Evolutionary conservation across 2,113 vertebrate species (phyloP).

Genomic region (Platichthys flesus): DNA sequence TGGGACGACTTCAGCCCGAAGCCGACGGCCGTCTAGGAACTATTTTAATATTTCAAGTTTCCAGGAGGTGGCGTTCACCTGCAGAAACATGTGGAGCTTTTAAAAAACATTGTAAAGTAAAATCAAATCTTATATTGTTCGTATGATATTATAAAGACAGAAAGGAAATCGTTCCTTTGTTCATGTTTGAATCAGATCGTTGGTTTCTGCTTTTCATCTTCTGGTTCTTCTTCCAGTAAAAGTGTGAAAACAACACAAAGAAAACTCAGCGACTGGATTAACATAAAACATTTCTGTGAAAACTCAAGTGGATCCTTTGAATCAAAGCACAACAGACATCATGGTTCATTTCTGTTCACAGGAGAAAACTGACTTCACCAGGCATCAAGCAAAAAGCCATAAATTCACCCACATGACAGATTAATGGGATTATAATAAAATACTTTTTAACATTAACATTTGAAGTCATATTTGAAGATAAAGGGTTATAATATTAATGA

Average conservation of each 20-base stretch:
- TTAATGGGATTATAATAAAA: too few species aligned
- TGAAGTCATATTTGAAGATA: too few species aligned
- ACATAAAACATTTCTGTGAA: too few species aligned
- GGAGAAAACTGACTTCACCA: neutral
- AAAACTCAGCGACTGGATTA: too few species aligned
- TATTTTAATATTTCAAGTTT: slow-evolving; percentile 60
- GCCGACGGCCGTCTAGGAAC: slow-evolving; percentile 13
- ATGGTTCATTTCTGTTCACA: slow-evolving; percentile 7
- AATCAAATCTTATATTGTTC: slow-evolving; percentile 47
- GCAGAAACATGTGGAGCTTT: slow-evolving; percentile 24
- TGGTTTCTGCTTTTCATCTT: neutral
- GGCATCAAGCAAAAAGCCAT: too few species aligned
- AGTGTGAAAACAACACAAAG: neutral
- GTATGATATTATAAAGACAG: slow-evolving; percentile 2
- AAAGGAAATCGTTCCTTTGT: too few species aligned
- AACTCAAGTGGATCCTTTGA: neutral
- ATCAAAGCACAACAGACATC: neutral
- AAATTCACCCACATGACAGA: too few species aligned
- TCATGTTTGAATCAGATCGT: neutral
- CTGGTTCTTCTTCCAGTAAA: neutral
- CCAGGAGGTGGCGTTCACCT: slow-evolving; percentile 16
- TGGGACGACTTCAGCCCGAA: neutral
- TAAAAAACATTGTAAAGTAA: neutral
- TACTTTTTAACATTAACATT: too few species aligned
- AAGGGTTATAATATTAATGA: too few species aligned